Evolutionary conservation across 1,140 invertebrate genomes (phyloP), one percentile per base, ranked within the genome.

Genomic region (Trissolcus basalis): DNA sequence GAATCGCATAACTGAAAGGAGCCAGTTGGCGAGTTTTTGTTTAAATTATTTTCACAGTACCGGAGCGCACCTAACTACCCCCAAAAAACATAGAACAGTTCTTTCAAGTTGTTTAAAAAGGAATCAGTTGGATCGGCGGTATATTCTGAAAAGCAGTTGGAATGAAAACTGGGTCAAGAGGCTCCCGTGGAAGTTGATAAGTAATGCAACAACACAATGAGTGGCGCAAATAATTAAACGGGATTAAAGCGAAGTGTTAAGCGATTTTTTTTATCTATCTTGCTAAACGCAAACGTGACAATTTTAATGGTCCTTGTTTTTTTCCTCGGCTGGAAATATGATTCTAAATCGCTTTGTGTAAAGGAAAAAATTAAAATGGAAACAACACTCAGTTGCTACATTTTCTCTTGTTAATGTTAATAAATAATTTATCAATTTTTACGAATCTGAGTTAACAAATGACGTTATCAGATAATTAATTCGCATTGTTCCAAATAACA

Each of bases 91-190:
- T 73, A 49, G 44, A 50, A 67, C 50, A 33, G 32, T 65, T 60
- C 70, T 73, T 73, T 73, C 55, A 65, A 67, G 70, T 67, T 67
- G 61, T 47, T 60, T 67, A 36, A 60, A 61, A 60, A 73, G 48
- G 36, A 55, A 65, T 73, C 60, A 35, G 47, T 48, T n/a, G 32
- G 33, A 48, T 48, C 45, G 19, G 13, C 44, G 13, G 14, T 48
- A 54, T 60, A 51, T 49, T 49, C 60, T 49, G 55, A 65, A 60
- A 27, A 55, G 54, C n/a, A 51, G 47, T 56, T 55, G 9, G 53
- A 69, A 36, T 16, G 12, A 15, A 19, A 71, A 71, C 58, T 71
- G 14, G 68, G 68, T 71, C 59, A 58, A 63, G 36, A 63, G 44
- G 60, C 58, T 55, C 36, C 58, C 41, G 36, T 19, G 15, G 41